Conservation (phyloP, 2,888 invertebrate genomes). For the Pammene aurita region DNA sequence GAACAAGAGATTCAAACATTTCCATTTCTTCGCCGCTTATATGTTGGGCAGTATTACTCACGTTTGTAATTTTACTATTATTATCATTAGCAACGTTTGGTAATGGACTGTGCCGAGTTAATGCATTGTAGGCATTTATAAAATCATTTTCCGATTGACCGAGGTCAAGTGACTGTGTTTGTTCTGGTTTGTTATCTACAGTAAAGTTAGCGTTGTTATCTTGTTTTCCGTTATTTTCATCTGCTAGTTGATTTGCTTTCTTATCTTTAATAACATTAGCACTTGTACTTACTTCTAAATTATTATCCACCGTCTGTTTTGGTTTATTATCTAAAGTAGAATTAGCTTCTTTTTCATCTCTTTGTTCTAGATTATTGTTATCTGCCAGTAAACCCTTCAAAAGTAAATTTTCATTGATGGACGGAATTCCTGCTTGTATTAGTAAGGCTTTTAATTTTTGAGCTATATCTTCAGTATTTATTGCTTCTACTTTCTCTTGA, state of each 20-base stretch:
- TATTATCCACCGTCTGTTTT: conserved; percentile 44
- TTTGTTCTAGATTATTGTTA: conserved; percentile 46
- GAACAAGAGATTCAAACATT: neutral
- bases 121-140: conserved; percentile 77
- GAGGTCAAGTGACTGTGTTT: conserved; percentile 61
- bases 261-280: neutral
- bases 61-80: neutral
- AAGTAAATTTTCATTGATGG: conserved; percentile 65
- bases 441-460: conserved; percentile 65
- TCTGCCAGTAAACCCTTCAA: conserved; percentile 62
- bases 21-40: neutral
- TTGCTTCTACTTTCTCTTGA: conserved; percentile 11
- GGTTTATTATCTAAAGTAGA: conserved; percentile 30
- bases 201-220: conserved; percentile 40
- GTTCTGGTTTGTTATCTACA: conserved; percentile 41
- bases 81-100: conserved; percentile 58
- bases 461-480: conserved; percentile 58
- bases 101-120: conserved; percentile 71
- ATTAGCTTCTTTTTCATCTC: conserved; percentile 38
- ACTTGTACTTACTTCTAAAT: conserved; percentile 2
- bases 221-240: conserved; percentile 46
- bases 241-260: conserved; percentile 45
- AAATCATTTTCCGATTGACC: conserved; percentile 77
- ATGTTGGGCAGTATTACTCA: neutral
- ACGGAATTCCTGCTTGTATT: conserved; percentile 64